Conservation (phyloP, 1,140 invertebrate genomes). For the Bombus fervidus region DNA sequence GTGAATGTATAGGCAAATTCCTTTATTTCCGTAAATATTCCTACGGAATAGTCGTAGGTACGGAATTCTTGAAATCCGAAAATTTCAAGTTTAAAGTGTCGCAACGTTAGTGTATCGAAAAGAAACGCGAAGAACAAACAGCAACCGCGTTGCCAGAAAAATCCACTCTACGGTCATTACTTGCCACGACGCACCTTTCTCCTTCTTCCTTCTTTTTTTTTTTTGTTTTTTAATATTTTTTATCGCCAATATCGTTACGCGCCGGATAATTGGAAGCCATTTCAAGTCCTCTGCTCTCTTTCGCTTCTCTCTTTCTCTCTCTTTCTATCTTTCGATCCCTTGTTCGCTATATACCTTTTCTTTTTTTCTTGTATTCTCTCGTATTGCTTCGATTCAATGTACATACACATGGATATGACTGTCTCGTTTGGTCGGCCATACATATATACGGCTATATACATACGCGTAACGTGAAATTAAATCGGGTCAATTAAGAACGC, state of each 20-base stretch:
- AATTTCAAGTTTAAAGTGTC: background rate
- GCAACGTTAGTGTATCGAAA: conserved; percentile 8
- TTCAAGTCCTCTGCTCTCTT: conserved; percentile 13
- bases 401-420: background rate
- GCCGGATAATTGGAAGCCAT: conserved; percentile 46
- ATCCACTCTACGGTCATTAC: conserved; percentile 39
- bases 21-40: background rate
- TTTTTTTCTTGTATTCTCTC: too few relatives aligned
- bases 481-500: conserved; percentile 51
- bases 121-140: background rate
- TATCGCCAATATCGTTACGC: conserved; percentile 49
- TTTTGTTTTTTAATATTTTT: background rate
- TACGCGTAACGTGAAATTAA: conserved; percentile 48
- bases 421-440: background rate
- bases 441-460: background rate
- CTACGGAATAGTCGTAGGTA: too few relatives aligned
- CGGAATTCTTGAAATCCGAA: background rate
- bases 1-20: background rate
- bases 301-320: background rate
- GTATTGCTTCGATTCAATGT: background rate
- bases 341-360: background rate
- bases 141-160: conserved; percentile 16
- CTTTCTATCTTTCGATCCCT: background rate
- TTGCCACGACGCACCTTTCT: conserved; percentile 12
- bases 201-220: background rate